These are phyloP conservation scores for Picus viridis DNA, from an alignment of 2,797 vertebrate genomes.

Conservation along the genomic window DNA sequence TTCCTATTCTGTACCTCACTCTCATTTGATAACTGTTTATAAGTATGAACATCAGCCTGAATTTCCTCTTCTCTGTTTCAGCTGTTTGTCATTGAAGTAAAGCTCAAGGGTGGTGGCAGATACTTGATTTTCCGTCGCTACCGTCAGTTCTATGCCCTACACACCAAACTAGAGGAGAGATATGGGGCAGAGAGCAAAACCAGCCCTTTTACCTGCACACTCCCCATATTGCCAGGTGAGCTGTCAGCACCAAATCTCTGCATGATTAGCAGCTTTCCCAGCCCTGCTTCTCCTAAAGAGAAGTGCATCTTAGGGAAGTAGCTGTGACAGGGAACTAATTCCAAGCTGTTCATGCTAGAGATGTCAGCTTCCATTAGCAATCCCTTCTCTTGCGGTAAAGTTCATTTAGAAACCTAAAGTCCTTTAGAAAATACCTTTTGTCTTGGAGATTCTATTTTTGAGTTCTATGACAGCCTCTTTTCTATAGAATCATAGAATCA, in stretches of 20 bases:
- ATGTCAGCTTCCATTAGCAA: background rate
- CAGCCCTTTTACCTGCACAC: conserved; percentile 77
- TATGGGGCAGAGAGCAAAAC: conserved; percentile 80
- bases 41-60: background rate
- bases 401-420: background rate
- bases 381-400: background rate
- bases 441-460: background rate
- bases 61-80: conserved; percentile 40
- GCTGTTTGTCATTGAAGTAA: conserved; percentile 94
- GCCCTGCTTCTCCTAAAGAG: background rate
- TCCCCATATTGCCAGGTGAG: conserved; percentile 89
- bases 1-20: background rate
- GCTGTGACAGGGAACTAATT: background rate
- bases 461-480: background rate
- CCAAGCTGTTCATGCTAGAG: background rate
- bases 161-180: conserved; percentile 86
- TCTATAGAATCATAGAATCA: no score
- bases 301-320: background rate
- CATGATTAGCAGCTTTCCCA: background rate
- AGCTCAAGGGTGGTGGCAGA: conserved; percentile 89
- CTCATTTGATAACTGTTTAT: background rate
- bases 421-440: background rate
- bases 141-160: conserved; percentile 87
- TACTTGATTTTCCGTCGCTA: conserved; percentile 96
- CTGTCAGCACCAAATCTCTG: background rate